These are phyloP conservation scores for Columbina picui DNA, from an alignment of 2,113 vertebrate genomes.

Conservation along the genomic window DNA sequence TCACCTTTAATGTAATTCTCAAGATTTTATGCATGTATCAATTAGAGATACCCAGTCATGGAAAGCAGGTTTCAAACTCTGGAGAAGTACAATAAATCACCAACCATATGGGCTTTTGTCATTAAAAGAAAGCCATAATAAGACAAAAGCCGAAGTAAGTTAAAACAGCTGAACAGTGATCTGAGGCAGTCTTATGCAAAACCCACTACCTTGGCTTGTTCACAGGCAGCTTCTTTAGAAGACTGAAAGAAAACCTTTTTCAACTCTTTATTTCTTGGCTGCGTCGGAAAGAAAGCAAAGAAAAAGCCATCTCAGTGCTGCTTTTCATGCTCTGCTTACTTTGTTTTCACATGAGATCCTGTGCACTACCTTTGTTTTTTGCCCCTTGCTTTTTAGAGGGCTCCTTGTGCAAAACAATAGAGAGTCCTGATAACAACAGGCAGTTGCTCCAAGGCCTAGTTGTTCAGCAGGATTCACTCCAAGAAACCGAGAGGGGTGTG, in stretches of 20 bases:
- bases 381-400: constrained; percentile 6
- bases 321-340: constrained; percentile 52
- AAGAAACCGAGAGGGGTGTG: constrained; percentile 69
- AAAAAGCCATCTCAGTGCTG: constrained; percentile 36
- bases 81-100: background rate
- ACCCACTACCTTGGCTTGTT: constrained; percentile 38
- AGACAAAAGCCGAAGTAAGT: constrained; percentile 16
- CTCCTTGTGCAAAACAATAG: constrained; percentile 66
- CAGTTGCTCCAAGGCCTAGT: constrained; percentile 60
- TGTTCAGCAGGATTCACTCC: constrained; percentile 74
- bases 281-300: constrained; percentile 45
- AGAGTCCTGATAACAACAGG: constrained; percentile 52
- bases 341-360: constrained; percentile 44
- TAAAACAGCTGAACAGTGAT: background rate
- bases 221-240: constrained; percentile 14
- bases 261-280: constrained; percentile 45
- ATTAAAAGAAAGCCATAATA: background rate
- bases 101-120: constrained; percentile 28
- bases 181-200: background rate
- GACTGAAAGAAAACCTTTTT: constrained; percentile 34
- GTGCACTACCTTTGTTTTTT: constrained; percentile 49
- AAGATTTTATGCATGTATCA: background rate
- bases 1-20: background rate
- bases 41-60: background rate
- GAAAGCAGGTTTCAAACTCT: constrained; percentile 7